These are phyloP conservation scores for Noctuana brunneofusca DNA, from an alignment of 2,888 invertebrate species.

Conservation along the genomic window DNA sequence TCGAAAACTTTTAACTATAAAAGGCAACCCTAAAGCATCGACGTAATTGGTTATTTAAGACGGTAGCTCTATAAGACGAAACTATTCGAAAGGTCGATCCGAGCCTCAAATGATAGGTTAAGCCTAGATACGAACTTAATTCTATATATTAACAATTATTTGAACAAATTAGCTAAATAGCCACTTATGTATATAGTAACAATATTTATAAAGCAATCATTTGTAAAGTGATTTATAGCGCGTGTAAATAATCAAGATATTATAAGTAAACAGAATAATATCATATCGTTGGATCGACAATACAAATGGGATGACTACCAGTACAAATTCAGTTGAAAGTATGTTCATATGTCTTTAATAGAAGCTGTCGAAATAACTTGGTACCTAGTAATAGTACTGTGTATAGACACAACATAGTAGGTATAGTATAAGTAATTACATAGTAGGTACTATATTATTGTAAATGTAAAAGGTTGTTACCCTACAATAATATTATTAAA, in stretches of 20 bases:
- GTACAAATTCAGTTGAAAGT: too few relatives aligned
- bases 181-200: conserved; percentile 39
- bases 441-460: not conserved
- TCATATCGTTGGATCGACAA: not conserved
- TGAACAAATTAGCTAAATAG: conserved; percentile 40
- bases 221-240: not conserved
- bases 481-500: not conserved
- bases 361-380: too few relatives aligned
- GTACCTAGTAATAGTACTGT: too few relatives aligned
- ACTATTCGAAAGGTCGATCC: conserved; percentile 45
- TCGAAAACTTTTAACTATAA: not conserved
- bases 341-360: too few relatives aligned
- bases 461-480: too few relatives aligned
- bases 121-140: conserved; percentile 48
- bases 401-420: too few relatives aligned
- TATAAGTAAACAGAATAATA: not conserved
- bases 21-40: conserved; percentile 33
- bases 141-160: conserved; percentile 44
- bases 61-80: conserved; percentile 48
- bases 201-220: not conserved
- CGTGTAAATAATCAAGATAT: not conserved
- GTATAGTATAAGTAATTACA: too few relatives aligned
- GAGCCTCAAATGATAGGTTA: conserved; percentile 51
- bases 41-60: conserved; percentile 45
- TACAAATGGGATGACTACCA: too few relatives aligned